Evolutionary conservation across 2,113 vertebrate species (phyloP), one percentile per base, ranked within the genome.

Genomic region (Odontesthes bonariensis): DNA sequence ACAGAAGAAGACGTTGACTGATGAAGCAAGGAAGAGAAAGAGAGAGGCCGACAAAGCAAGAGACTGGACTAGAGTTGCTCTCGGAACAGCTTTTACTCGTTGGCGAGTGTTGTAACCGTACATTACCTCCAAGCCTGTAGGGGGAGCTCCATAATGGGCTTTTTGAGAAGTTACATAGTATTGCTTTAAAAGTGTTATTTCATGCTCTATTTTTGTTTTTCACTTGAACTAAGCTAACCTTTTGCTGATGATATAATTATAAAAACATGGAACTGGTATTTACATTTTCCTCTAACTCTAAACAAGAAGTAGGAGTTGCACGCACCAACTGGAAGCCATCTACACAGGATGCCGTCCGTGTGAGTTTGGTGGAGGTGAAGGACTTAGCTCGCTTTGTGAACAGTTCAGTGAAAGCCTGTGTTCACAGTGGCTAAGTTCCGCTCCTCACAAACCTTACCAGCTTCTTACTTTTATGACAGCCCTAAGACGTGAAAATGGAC

Each of bases 391-490:
- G 85, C 93, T 95, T 90, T 84, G 95, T 96, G 95, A 96, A 95
- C 95, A 96, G 94, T 93, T 93, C 88, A 91, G 82, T 87, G 73
- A 89, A 90, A 82, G 59, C 84, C 85, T 82, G 85, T 96, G 95
- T 96, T 96, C 95, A 96, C 95, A 96, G 95, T 96, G 95, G 95
- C 95, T 96, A 96, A 96, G 95, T 96, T 96, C 95, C 95, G 94
- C 94, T 90, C 86, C 92, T 94, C 91, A 84, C 93, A 91, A 92
- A 82, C 84, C 13, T 68, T 20, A 65, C 19, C 91, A 51, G 46
- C 84, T 22, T 61, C 67, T 22, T 44, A 27, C 14, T 61, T 38
- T 55, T 47, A 1, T 35, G 16, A 77, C 81, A 79, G 64, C 85
- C 73, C 60, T 7, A 35, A 76, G 61, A 74, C 20, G 19, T 70